phyloP scores from a whole-genome alignment of 2,797 vertebrate genomes.

The Rhincodon typus region DNA sequence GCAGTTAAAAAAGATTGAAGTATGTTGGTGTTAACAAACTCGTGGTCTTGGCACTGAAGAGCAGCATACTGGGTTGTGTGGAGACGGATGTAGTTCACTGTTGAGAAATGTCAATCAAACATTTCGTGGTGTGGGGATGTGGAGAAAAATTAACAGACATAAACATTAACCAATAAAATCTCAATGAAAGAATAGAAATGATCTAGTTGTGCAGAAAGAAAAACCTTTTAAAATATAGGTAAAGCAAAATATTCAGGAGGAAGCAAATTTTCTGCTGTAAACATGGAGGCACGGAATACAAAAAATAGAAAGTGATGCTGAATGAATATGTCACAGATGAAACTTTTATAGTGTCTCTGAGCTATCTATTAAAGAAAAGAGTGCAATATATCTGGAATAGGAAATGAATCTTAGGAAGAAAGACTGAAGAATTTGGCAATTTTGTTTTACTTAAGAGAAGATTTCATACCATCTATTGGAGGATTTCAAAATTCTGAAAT shows the following conservation, averaged over 20 bases:
- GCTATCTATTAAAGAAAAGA: neutral
- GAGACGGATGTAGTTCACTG: neutral
- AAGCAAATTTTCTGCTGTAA: neutral
- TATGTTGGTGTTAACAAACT: neutral
- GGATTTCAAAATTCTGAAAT: neutral
- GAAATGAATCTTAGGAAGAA: neutral
- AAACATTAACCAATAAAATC: neutral
- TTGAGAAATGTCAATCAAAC: neutral
- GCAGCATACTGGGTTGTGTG: neutral
- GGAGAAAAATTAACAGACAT: neutral
- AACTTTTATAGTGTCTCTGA: neutral
- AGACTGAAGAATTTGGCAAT: neutral
- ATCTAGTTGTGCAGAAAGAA: neutral
- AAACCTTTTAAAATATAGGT: neutral
- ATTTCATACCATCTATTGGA: neutral
- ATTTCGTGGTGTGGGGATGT: neutral
- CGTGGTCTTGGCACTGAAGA: neutral
- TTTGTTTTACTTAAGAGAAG: neutral
- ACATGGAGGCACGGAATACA: neutral
- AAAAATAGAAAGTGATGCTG: neutral
- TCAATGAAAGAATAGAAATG: neutral
- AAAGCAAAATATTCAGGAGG: neutral
- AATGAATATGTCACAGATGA: neutral
- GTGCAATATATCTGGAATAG: neutral
- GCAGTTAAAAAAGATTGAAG: neutral